These are phyloP conservation scores for Pedicia rivosa DNA, from an alignment of 2,888 invertebrate genomes.

Conservation along the genomic window DNA sequence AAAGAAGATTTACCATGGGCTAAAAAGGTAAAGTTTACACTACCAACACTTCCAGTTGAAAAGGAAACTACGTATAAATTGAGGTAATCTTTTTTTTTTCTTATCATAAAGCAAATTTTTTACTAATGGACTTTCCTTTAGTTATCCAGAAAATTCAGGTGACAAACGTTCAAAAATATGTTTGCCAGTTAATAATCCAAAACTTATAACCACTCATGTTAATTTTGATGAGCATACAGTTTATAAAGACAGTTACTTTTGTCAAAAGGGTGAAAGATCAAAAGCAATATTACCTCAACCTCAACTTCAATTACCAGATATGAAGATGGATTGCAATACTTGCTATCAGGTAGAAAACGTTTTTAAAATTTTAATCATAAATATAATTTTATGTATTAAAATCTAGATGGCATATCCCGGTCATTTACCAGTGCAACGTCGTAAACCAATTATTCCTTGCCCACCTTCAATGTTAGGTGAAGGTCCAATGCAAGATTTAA, in stretches of 20 bases:
- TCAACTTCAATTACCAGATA: neutral
- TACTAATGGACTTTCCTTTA: neutral
- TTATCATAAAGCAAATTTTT: too few relatives aligned
- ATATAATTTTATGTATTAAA: neutral
- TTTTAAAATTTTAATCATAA: neutral
- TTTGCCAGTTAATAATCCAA: neutral
- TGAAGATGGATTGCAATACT: constrained; percentile 15
- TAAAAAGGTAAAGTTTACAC: constrained; percentile 11
- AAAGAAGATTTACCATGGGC: constrained; percentile 26
- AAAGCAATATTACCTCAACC: neutral
- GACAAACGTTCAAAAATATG: neutral
- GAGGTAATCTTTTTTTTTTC: neutral
- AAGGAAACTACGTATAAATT: constrained; percentile 24
- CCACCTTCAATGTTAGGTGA: constrained; percentile 44
- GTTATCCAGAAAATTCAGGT: neutral
- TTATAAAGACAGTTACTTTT: constrained; percentile 4
- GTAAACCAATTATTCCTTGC: constrained; percentile 40
- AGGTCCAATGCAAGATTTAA: constrained; percentile 53
- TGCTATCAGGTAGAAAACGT: neutral
- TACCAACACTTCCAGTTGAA: constrained; percentile 9
- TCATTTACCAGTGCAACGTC: constrained; percentile 36
- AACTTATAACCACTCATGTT: neutral
- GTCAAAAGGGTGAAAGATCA: neutral
- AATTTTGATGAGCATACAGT: neutral
- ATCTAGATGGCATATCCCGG: constrained; percentile 39